These are phyloP conservation scores for Perithous albicinctus DNA, from an alignment of 2,888 invertebrate species.

Conservation along the genomic window DNA sequence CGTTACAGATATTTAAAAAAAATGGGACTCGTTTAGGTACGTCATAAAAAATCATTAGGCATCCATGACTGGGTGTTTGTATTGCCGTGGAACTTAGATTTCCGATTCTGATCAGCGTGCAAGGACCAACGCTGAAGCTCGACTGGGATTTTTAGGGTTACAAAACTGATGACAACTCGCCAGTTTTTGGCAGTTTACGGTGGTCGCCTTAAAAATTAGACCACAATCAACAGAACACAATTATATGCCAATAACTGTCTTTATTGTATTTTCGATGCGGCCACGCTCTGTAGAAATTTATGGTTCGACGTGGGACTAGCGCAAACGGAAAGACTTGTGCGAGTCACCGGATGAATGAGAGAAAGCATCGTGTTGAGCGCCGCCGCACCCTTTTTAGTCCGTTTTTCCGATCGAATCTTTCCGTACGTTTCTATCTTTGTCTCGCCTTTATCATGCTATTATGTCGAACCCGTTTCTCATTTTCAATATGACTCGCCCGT, in stretches of 20 bases:
- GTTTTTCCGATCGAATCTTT: conserved; percentile 18
- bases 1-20: conserved; percentile 36
- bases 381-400: conserved; percentile 20
- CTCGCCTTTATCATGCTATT: not conserved
- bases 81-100: conserved; percentile 39
- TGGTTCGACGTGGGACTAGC: conserved; percentile 8
- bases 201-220: no score
- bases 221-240: no score
- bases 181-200: conserved; percentile 1
- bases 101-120: conserved; percentile 27
- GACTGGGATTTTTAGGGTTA: conserved; percentile 18
- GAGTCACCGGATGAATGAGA: conserved; percentile 32
- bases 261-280: not conserved
- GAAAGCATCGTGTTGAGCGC: conserved; percentile 3
- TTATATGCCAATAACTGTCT: conserved; percentile 15
- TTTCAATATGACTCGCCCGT: conserved; percentile 12
- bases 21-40: conserved; percentile 56
- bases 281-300: not conserved
- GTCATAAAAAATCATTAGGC: conserved; percentile 61
- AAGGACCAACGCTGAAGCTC: not conserved
- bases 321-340: conserved; percentile 15
- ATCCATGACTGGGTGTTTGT: conserved; percentile 62
- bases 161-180: conserved; percentile 28
- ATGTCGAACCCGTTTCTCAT: conserved; percentile 16
- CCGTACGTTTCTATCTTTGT: not conserved